Evolutionary conservation across 2,797 vertebrate genomes (phyloP).

Genomic region (Pelochelys cantorii): DNA sequence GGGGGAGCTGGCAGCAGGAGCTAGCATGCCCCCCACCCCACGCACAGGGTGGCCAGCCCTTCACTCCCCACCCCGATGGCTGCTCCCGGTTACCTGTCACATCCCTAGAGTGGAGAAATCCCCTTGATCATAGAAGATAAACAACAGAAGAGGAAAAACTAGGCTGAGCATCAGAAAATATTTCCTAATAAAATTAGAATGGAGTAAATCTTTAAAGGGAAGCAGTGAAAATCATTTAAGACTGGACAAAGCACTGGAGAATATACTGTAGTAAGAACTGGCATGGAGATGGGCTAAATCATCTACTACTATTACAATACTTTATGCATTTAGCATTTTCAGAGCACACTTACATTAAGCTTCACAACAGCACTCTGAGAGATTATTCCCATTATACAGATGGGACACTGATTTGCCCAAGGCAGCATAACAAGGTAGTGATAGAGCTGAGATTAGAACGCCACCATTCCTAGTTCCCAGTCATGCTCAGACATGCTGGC

Average conservation of each 20-base stretch:
- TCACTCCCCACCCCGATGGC: too few relatives aligned
- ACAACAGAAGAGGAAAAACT: not conserved
- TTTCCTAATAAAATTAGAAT: not conserved
- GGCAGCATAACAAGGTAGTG: not conserved
- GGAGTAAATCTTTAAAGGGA: fast-evolving
- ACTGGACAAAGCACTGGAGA: not conserved
- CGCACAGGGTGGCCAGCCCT: too few relatives aligned
- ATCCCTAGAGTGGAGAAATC: not conserved
- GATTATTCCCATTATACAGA: not conserved
- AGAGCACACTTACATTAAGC: not conserved
- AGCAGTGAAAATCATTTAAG: not conserved
- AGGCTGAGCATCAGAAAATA: not conserved
- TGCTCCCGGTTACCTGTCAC: too few relatives aligned
- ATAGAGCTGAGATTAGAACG: not conserved
- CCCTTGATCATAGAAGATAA: not conserved
- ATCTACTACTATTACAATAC: not conserved
- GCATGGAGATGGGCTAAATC: not conserved
- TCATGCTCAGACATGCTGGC: not conserved
- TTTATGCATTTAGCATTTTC: not conserved
- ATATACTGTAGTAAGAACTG: not conserved
- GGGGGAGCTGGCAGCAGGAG: too few relatives aligned
- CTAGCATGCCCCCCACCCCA: too few relatives aligned
- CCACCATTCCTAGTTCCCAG: not conserved
- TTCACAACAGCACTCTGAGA: not conserved
- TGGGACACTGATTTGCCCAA: not conserved